Base-by-base conservation (phyloP, 1,140 invertebrate genomes). In the Marisa cornuarietis region DNA sequence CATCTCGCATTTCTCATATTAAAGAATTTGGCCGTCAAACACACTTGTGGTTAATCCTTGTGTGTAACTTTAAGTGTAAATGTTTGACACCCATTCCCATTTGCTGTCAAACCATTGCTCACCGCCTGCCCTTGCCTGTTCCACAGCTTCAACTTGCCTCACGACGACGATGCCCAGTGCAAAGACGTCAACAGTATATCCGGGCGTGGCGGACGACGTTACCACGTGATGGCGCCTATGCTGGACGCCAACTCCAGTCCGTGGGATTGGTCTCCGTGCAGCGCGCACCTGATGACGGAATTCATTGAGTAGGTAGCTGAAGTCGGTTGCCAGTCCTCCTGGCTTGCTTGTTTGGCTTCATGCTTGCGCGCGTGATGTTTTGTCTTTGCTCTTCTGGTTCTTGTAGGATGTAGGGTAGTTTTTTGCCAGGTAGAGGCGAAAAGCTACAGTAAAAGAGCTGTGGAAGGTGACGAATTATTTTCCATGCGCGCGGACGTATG, bases 241-340 rank as follows among this genome's bases (percentile, higher is more conserved):
- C 95, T 98, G 81, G 95, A 96, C 83, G 94, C 95, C 22, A 95
- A 96, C 85, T 94, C 95, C 1, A 93, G 95, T 51, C 94, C 95
- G 81, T 94, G 96, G 81, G 94, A 95, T 69, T 98, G 96, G 96
- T 97, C 96, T 0, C 93, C 94, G 81, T 97, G 96, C 90, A 97
- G 95, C 84, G 93, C 95, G 71, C 92, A 94, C 78, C 95, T 96
- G 87, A 95, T 97, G 83, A 96, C 95, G 26, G 95, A 96, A 86
- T 97, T 96, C 91, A 93, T 98, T 73, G 96, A 97, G 96, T 97
- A 93, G 91, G 93, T 92, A 71, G 52, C 8, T 14, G 52, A 14
- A 54, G 54, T 18, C 54, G 62, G 42, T 68, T 9, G 22, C 58
- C 62, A 65, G 51, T 22, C 49, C 11, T 1, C 54, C 31, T 66